These are phyloP conservation scores for Brachypteracias leptosomus DNA, from an alignment of 2,113 vertebrate species.

Conservation along the genomic window DNA sequence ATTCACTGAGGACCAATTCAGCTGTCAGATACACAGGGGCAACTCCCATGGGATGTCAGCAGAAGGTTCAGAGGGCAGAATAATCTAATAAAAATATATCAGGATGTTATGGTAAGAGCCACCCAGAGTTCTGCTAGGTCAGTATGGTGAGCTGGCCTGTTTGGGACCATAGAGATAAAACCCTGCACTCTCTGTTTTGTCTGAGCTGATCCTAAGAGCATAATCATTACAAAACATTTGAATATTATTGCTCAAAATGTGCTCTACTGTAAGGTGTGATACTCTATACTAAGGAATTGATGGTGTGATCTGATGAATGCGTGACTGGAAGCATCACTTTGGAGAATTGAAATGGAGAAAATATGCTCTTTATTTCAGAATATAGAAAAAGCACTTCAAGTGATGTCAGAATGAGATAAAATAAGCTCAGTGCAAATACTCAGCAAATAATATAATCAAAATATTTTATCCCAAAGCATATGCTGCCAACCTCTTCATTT, in stretches of 20 bases:
- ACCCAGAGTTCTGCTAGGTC: neutral
- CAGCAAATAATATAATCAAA: neutral
- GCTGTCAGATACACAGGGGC: constrained; percentile 18
- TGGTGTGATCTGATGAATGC: neutral
- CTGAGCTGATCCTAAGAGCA: neutral
- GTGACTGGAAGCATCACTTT: neutral
- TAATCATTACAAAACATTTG: neutral
- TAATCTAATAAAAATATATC: neutral
- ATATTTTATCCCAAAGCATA: neutral
- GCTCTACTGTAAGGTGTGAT: neutral
- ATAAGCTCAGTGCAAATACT: neutral
- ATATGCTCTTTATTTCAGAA: neutral
- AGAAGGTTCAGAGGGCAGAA: constrained; percentile 22
- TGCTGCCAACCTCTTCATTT: neutral
- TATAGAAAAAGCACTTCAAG: neutral
- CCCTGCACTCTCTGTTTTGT: neutral
- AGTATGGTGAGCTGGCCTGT: neutral
- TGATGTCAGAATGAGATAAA: neutral
- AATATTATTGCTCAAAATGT: neutral
- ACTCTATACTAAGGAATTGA: neutral
- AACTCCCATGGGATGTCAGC: neutral
- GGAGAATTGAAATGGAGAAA: neutral
- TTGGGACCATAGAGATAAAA: neutral
- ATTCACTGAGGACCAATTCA: constrained; percentile 48
- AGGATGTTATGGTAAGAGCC: neutral